Evolutionary conservation across 2,888 invertebrate genomes (phyloP).

Genomic region (Acrobasis consociella): DNA sequence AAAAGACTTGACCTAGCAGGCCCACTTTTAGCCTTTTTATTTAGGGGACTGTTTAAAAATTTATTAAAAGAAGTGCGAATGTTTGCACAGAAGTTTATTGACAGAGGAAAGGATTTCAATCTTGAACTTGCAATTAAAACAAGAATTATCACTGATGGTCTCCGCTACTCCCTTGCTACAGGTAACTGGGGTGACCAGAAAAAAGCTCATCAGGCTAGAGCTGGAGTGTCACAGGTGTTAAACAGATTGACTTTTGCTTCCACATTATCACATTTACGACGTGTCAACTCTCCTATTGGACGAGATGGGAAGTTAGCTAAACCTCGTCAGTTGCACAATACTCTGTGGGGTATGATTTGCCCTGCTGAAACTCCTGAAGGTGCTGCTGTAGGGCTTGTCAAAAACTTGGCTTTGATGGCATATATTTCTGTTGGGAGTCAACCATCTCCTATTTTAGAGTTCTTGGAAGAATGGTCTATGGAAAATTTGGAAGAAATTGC

Average conservation of each 20-base stretch:
- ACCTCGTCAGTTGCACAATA: slow-evolving; percentile 99
- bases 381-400: slow-evolving; percentile 97
- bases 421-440: slow-evolving; percentile 99
- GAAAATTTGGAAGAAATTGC: slow-evolving; percentile 99
- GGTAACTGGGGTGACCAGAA: slow-evolving; percentile 99
- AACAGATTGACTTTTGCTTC: slow-evolving; percentile 99
- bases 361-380: slow-evolving; percentile 99
- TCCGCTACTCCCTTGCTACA: slow-evolving; percentile 98
- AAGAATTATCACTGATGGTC: slow-evolving; percentile 98
- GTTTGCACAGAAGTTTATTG: slow-evolving; percentile 99
- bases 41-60: slow-evolving; percentile 97
- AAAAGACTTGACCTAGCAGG: slow-evolving; percentile 99
- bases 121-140: slow-evolving; percentile 98
- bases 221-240: slow-evolving; percentile 98
- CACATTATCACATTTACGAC: slow-evolving; percentile 97
- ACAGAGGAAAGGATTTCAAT: slow-evolving; percentile 99
- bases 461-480: slow-evolving; percentile 99
- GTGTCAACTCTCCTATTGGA: slow-evolving; percentile 99
- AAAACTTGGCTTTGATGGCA: slow-evolving; percentile 99
- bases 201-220: slow-evolving; percentile 99
- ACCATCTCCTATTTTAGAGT: slow-evolving; percentile 99
- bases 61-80: slow-evolving; percentile 98
- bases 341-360: slow-evolving; percentile 99
- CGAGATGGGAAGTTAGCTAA: slow-evolving; percentile 99
- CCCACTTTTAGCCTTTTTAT: slow-evolving; percentile 97